Percentiles rank a stretch among this genome's conserved stretches.
phyloP scores from a whole-genome alignment of 2,888 invertebrate species.

The Ochropleura plecta region DNA sequence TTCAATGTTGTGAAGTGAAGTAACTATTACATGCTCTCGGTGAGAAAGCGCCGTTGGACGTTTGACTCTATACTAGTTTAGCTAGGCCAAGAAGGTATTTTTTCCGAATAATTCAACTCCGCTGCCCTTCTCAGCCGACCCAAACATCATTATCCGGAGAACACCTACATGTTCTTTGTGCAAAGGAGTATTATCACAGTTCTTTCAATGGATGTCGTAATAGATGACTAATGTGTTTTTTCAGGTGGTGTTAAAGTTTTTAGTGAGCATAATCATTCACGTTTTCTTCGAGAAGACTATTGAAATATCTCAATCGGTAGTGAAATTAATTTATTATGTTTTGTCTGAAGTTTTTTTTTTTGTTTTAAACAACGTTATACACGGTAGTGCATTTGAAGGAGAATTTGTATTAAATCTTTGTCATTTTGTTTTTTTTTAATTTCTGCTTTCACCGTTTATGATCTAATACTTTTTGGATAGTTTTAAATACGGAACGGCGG shows the following conservation, averaged over 20 bases:
- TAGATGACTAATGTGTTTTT: slow-evolving; percentile 15
- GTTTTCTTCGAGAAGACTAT: not conserved
- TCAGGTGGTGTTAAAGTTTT: not conserved
- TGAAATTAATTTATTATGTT: not conserved
- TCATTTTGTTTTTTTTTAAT: not conserved
- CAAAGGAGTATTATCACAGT: not conserved
- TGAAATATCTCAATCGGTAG: too few species aligned
- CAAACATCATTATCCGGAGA: not conserved
- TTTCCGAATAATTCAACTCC: not conserved
- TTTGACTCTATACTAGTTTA: not conserved
- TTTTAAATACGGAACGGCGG: too few species aligned
- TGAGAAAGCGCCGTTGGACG: not conserved
- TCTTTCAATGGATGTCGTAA: slow-evolving; percentile 9
- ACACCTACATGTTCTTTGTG: not conserved
- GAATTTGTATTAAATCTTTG: not conserved
- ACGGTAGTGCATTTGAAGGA: not conserved
- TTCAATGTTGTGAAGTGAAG: not conserved
- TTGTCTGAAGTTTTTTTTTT: too few species aligned
- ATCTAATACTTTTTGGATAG: not conserved
- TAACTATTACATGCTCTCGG: not conserved
- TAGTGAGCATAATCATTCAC: not conserved
- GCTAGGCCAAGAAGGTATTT: not conserved
- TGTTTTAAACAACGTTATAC: too few species aligned
- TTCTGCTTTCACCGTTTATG: not conserved
- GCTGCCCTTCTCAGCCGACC: not conserved